These are phyloP conservation scores for Hybognathus amarus DNA, from an alignment of 2,797 vertebrate species.

Conservation along the genomic window DNA sequence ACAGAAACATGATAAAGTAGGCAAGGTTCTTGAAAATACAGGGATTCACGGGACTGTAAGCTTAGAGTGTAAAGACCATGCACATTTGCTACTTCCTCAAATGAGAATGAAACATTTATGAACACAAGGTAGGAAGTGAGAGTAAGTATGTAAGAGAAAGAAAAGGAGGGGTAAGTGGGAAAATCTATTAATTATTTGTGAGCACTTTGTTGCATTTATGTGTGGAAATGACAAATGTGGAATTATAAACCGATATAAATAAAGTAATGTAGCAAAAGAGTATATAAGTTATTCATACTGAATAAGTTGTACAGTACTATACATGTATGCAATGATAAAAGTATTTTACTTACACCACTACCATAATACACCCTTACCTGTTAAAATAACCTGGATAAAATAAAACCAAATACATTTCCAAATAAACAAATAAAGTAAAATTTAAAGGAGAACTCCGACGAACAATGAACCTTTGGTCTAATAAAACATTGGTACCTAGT, in stretches of 20 bases:
- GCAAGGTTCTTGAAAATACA: background rate
- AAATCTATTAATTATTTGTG: constrained; percentile 46
- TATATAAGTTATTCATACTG: constrained; percentile 28
- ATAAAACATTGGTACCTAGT: too few relatives aligned
- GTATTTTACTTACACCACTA: background rate
- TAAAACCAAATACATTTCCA: too few relatives aligned
- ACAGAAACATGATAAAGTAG: background rate
- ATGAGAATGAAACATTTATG: constrained; percentile 52
- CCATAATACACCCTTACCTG: background rate
- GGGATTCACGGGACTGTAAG: constrained; percentile 4
- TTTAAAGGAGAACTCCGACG: too few relatives aligned
- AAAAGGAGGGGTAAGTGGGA: background rate
- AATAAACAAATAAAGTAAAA: too few relatives aligned
- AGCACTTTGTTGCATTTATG: constrained; percentile 21
- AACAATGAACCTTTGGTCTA: too few relatives aligned
- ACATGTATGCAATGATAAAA: background rate
- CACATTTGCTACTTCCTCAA: constrained; percentile 30
- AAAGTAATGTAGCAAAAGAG: constrained; percentile 22
- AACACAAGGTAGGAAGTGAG: constrained; percentile 33
- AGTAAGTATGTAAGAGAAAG: constrained; percentile 33
- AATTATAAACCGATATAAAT: constrained; percentile 22
- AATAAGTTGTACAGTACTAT: background rate
- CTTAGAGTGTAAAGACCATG: constrained; percentile 26
- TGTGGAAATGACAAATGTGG: constrained; percentile 3
- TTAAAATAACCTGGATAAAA: too few relatives aligned